These are phyloP conservation scores for Ammodramus savannarum DNA, from an alignment of 2,113 vertebrate species.

Conservation along the genomic window DNA sequence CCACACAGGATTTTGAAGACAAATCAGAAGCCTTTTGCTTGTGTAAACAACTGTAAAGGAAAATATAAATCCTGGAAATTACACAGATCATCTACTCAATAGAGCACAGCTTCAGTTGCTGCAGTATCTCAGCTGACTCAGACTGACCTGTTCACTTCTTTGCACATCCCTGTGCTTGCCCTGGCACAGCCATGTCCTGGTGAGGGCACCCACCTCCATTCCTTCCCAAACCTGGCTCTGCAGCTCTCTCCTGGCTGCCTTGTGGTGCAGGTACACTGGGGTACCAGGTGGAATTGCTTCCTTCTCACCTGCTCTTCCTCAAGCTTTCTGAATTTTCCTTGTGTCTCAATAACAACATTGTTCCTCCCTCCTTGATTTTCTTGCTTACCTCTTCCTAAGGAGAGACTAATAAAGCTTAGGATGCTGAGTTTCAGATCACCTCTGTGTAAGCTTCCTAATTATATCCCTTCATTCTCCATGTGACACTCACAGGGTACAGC, in stretches of 20 bases:
- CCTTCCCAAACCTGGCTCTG: not conserved
- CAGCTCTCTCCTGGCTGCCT: not conserved
- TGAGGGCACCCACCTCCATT: fast-evolving
- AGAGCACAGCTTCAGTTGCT: not conserved
- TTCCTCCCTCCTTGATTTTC: not conserved
- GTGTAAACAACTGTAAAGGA: not conserved
- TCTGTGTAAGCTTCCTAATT: not conserved
- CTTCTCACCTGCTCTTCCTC: not conserved
- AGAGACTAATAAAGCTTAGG: not conserved
- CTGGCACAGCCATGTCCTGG: not conserved
- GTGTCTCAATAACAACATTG: not conserved
- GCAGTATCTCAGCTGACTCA: not conserved
- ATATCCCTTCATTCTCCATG: not conserved
- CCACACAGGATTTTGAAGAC: not conserved
- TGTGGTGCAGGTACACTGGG: not conserved
- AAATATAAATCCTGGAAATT: not conserved
- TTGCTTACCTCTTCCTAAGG: not conserved
- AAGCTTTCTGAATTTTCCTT: not conserved
- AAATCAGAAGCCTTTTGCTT: not conserved
- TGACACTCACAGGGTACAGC: not conserved
- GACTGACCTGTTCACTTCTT: not conserved
- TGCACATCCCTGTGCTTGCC: fast-evolving
- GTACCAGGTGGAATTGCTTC: not conserved
- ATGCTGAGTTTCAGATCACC: not conserved
- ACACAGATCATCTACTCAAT: not conserved